Base-by-base conservation (phyloP, 1,140 invertebrate genomes). In the Vanessa tameamea region DNA sequence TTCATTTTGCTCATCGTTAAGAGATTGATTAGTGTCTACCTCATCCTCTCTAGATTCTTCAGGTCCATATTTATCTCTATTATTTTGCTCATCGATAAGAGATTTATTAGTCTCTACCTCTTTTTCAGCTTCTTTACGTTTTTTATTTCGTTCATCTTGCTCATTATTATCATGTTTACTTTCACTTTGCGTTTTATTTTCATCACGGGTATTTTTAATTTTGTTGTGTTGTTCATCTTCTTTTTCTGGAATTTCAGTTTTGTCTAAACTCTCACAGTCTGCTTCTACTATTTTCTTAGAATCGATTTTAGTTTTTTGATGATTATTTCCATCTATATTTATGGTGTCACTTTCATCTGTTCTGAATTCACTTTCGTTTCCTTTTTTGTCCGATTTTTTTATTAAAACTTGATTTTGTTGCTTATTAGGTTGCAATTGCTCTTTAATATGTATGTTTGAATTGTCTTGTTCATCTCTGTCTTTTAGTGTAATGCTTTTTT, bases 381-480 rank as follows among this genome's bases (percentile, higher is more conserved):
- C 15, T 15, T 16, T 57, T 57, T 59, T 59, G 13, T 31, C 26
- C 5, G 26, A 59, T 23, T 55, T 23, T 23, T 55, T 55, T 2
- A 55, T 15, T 55, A 55, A 55, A 23, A 20, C 20, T 23, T 20
- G 20, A 16, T 55, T 9, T 55, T 20, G 53, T 23, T 55, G 6
- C 12, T 55, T 55, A 55, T 55, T 55, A 20, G 16, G 5, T 8
- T 20, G 16, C 20, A 6, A 7, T 55, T 47, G 61, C 20, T 65
- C 47, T 59, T 43, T 43, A 37, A 73, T 15, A 26, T 23, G 51
- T 16, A 6, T 48, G 13, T 12, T 13, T 31, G 51, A 23, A 59
- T n/a, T 15, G 47, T 65, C 55, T 64, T 64, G 64, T 26, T 72
- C 57, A 61, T 69, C 70, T 47, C 16, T 31, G n/a, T 75, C 23